These are phyloP conservation scores for Speoplatyrhinus poulsoni DNA, from an alignment of 2,113 vertebrate genomes.

Conservation along the genomic window DNA sequence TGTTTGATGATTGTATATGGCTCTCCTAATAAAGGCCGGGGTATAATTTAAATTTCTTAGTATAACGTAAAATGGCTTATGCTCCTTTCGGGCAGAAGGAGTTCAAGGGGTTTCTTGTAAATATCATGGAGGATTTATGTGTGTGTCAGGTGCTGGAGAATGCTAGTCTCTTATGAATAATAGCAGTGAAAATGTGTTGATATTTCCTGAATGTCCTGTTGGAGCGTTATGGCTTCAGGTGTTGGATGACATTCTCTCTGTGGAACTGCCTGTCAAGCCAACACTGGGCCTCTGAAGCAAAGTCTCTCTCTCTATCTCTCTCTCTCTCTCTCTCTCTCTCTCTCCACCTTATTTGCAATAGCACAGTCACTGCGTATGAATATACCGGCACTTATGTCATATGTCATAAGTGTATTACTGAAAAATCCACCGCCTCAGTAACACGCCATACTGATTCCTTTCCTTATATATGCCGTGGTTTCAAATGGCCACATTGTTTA, in stretches of 20 bases:
- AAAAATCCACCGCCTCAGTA: conserved; percentile 34
- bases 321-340: conserved; percentile 26
- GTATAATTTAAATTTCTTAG: conserved; percentile 55
- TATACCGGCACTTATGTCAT: conserved; percentile 26
- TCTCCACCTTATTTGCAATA: conserved; percentile 39
- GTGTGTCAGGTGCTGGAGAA: conserved; percentile 46
- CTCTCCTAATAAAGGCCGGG: conserved; percentile 44
- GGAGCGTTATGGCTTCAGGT: conserved; percentile 66
- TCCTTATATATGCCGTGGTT: conserved; percentile 26
- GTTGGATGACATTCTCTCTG: conserved; percentile 69
- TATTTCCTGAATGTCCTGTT: conserved; percentile 64
- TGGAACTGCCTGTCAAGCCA: conserved; percentile 65
- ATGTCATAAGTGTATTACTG: conserved; percentile 26
- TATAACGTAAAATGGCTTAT: conserved; percentile 37
- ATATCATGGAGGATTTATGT: conserved; percentile 58
- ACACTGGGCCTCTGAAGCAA: conserved; percentile 38
- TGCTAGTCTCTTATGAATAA: conserved; percentile 63
- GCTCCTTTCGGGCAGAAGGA: conserved; percentile 35
- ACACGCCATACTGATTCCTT: conserved; percentile 10
- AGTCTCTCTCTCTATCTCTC: conserved; percentile 34
- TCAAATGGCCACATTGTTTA: conserved; percentile 56
- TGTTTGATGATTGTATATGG: conserved; percentile 27
- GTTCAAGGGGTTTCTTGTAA: conserved; percentile 61
- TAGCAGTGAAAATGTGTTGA: conserved; percentile 59
- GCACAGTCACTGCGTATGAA: conserved; percentile 41